phyloP scores from a whole-genome alignment of 2,888 invertebrate genomes.

The Andricus quercusramuli region DNA sequence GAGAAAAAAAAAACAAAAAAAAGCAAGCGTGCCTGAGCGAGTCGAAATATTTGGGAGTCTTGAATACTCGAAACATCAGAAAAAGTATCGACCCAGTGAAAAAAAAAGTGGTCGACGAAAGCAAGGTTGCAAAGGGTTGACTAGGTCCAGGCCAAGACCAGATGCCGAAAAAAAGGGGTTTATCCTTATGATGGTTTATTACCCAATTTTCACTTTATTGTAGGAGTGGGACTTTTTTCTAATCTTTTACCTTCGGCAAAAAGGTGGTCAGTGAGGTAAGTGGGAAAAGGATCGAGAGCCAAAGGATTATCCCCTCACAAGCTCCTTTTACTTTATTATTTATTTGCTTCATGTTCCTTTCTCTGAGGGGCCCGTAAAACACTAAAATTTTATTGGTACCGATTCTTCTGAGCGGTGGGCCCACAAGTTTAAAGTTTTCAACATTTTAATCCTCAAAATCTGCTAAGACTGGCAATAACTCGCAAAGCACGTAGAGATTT shows the following conservation, averaged over 20 bases:
- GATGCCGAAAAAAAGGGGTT: constrained; percentile 1
- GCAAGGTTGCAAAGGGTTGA: constrained; percentile 46
- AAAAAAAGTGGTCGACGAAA: constrained; percentile 46
- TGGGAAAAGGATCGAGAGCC: constrained; percentile 46
- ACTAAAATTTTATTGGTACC: constrained; percentile 60
- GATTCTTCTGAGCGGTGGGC: constrained; percentile 57
- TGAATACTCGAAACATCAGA: background rate
- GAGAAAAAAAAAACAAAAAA: constrained; percentile 6
- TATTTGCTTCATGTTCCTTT: constrained; percentile 7
- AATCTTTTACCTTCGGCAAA: constrained; percentile 50
- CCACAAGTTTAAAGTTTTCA: constrained; percentile 52
- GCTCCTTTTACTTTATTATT: constrained; percentile 23
- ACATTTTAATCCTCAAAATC: constrained; percentile 4
- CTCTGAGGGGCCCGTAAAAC: constrained; percentile 48
- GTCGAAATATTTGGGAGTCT: constrained; percentile 16
- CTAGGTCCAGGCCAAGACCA: background rate
- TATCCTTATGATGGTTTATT: constrained; percentile 53
- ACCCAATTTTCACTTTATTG: constrained; percentile 63
- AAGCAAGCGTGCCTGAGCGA: background rate
- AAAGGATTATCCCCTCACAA: constrained; percentile 56
- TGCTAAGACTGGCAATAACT: background rate
- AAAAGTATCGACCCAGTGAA: constrained; percentile 27
- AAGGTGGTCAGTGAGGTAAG: constrained; percentile 43
- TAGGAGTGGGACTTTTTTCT: constrained; percentile 45
- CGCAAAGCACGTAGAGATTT: background rate